Evolutionary conservation across 1,140 invertebrate species (phyloP).

Genomic region (Adoxophyes honmai): DNA sequence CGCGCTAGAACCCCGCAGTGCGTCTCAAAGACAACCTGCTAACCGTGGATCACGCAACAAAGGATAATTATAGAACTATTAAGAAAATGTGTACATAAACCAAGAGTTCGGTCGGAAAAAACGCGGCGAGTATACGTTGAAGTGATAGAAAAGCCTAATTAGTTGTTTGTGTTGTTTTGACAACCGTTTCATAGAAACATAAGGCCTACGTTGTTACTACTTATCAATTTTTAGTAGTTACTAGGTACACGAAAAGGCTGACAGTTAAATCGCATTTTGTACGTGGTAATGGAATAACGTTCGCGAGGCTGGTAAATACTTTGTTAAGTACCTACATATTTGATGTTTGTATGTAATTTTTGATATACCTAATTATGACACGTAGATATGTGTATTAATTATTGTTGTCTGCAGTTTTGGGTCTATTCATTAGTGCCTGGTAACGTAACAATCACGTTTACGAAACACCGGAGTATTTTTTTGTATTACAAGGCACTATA

Average conservation of each 20-base stretch:
- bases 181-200: conserved; percentile 73
- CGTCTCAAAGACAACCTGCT: conserved; percentile 61
- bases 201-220: conserved; percentile 66
- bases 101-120: conserved; percentile 31
- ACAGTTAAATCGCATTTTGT: conserved; percentile 59
- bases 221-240: conserved; percentile 69
- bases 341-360: conserved; percentile 28
- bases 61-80: conserved; percentile 30
- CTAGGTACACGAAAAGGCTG: conserved; percentile 71
- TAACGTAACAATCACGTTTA: too few relatives aligned
- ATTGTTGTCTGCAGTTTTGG: conserved; percentile 12
- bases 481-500: too few relatives aligned
- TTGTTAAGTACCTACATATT: conserved; percentile 28
- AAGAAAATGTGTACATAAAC: conserved; percentile 39
- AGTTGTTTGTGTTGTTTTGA: conserved; percentile 65
- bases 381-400: conserved; percentile 7
- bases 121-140: conserved; percentile 67
- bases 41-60: conserved; percentile 24
- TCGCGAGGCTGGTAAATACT: conserved; percentile 29
- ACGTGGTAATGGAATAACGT: conserved; percentile 34
- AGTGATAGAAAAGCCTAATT: conserved; percentile 71
- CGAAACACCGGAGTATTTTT: too few relatives aligned
- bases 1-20: conserved; percentile 34
- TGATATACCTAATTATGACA: conserved; percentile 22
- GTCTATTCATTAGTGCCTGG: not conserved